phyloP scores from a whole-genome alignment of 2,888 invertebrate species.

The Belgica antarctica region DNA sequence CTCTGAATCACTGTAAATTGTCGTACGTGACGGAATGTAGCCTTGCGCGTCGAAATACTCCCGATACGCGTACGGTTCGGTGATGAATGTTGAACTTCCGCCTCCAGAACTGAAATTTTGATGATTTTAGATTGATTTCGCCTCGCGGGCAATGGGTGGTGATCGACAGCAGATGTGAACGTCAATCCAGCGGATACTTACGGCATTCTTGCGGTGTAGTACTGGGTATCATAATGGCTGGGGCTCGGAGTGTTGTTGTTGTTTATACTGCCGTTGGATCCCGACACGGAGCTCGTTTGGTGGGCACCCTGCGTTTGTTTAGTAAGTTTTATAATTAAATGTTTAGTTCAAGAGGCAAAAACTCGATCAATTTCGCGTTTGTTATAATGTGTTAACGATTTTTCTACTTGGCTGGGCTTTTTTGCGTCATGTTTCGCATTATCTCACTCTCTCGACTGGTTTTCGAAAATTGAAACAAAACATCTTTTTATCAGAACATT shows the following conservation, averaged over 20 bases:
- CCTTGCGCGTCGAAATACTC: conserved; percentile 66
- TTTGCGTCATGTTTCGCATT: not conserved
- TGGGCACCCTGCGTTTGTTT: conserved; percentile 49
- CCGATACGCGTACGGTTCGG: conserved; percentile 73
- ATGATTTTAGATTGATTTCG: not conserved
- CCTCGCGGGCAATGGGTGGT: not conserved
- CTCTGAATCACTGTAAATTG: conserved; percentile 53
- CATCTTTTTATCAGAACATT: not conserved
- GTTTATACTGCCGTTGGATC: conserved; percentile 50
- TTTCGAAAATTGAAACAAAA: not conserved
- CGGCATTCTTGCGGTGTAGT: conserved; percentile 53
- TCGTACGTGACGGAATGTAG: conserved; percentile 52
- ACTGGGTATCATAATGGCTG: conserved; percentile 54
- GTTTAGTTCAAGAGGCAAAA: too few relatives aligned
- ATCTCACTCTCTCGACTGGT: not conserved
- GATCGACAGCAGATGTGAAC: too few relatives aligned
- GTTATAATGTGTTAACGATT: conserved; percentile 18
- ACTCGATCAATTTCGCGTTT: not conserved
- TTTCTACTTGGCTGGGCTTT: not conserved
- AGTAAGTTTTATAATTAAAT: conserved; percentile 6
- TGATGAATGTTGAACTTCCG: conserved; percentile 59
- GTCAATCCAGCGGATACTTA: too few relatives aligned
- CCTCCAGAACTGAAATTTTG: conserved; percentile 47
- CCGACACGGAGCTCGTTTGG: conserved; percentile 49
- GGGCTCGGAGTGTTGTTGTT: conserved; percentile 55